A percentile compares a stretch with the other conserved stretches of the same genome.
Conservation (phyloP, 1,140 invertebrate genomes). For the Caenorhabditis briggsae region DNA sequence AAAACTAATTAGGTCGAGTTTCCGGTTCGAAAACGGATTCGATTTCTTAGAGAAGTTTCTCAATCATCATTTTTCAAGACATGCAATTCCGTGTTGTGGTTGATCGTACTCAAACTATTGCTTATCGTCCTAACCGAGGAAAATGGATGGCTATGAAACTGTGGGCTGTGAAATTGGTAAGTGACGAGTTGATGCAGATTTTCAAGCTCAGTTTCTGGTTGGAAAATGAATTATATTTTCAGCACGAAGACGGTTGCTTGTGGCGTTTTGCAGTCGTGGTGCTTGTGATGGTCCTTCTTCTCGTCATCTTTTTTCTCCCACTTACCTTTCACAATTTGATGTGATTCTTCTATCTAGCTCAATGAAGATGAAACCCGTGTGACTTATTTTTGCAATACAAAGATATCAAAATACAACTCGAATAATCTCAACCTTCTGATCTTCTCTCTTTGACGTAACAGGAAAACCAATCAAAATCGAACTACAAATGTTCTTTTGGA, state of each 20-base stretch:
- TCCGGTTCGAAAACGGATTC: not conserved
- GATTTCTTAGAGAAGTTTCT: not conserved
- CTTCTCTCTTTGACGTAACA: too few species aligned
- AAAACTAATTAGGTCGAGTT: too few species aligned
- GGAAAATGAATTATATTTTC: not conserved
- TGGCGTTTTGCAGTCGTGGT: conserved; percentile 25
- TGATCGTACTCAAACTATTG: conserved; percentile 24
- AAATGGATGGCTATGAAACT: not conserved
- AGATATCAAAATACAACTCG: too few species aligned
- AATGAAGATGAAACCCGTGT: not conserved
- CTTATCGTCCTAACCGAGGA: not conserved
- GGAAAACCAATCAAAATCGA: too few species aligned
- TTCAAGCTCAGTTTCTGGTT: too few species aligned
- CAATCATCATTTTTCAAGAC: not conserved
- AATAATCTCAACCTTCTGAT: too few species aligned
- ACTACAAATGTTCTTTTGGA: too few species aligned
- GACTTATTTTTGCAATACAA: not conserved
- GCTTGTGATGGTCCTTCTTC: conserved; percentile 13
- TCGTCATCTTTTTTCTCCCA: conserved; percentile 22
- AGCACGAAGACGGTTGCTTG: conserved; percentile 35
- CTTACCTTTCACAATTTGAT: conserved; percentile 13
- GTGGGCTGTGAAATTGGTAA: conserved; percentile 20
- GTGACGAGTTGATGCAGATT: too few species aligned
- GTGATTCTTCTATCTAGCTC: not conserved
- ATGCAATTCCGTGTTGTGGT: conserved; percentile 26